Evolutionary conservation across 1,140 invertebrate genomes (phyloP).

Genomic region (Drosophila malerkotliana): DNA sequence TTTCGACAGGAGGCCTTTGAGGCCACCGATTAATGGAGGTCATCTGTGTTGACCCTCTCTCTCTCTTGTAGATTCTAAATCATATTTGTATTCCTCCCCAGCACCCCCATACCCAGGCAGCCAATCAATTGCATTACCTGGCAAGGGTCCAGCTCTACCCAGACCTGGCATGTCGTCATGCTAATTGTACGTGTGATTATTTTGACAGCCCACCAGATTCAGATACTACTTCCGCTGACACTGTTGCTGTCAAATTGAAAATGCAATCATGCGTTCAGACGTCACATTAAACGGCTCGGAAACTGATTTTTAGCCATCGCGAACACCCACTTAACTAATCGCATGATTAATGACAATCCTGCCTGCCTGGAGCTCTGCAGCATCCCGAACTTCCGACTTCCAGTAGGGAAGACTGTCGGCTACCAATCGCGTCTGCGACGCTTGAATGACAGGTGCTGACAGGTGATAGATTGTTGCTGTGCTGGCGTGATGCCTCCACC

Average conservation of each 20-base stretch:
- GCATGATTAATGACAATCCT: slow-evolving; percentile 81
- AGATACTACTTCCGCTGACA: slow-evolving; percentile 31
- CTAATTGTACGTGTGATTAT: slow-evolving; percentile 83
- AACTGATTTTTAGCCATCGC: slow-evolving; percentile 67
- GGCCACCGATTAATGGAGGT: slow-evolving; percentile 22
- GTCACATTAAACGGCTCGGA: slow-evolving; percentile 83
- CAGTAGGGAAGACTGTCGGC: slow-evolving; percentile 48
- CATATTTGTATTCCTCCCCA: neutral
- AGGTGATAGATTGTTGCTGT: slow-evolving; percentile 83
- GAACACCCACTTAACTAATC: slow-evolving; percentile 83
- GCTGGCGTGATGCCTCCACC: slow-evolving; percentile 45
- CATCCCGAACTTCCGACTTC: slow-evolving; percentile 1
- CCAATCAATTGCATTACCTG: slow-evolving; percentile 34
- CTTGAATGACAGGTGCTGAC: slow-evolving; percentile 84
- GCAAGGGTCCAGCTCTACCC: slow-evolving; percentile 17
- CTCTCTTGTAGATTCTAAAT: neutral
- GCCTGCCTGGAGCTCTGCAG: slow-evolving; percentile 29
- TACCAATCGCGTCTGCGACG: slow-evolving; percentile 81
- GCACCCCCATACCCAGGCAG: neutral
- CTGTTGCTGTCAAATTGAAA: slow-evolving; percentile 67
- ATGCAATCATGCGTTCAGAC: slow-evolving; percentile 81
- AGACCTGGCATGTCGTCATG: slow-evolving; percentile 71
- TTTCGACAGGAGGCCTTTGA: neutral
- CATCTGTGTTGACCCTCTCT: neutral
- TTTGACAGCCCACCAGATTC: slow-evolving; percentile 61